Evolutionary conservation across 2,888 invertebrate genomes (phyloP), one percentile per base, ranked within the genome.

Genomic region (Byasa hedistus): DNA sequence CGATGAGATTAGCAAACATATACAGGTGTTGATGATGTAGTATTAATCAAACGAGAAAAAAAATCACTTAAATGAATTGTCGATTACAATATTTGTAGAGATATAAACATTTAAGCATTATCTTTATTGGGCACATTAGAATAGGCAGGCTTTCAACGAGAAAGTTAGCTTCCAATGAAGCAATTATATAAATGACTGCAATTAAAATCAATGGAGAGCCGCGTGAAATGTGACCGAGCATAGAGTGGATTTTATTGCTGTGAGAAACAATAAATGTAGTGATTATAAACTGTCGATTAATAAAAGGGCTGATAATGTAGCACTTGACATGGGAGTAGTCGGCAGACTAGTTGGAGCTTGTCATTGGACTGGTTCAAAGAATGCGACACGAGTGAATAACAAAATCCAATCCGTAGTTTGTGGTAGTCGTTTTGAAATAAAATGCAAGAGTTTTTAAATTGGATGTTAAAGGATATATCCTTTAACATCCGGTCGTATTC

Each of bases 151-250:
- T 81, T 84, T 86, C 79, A 78, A 83, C 79, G 81, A 80, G 87
- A 87, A 87, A 87, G 86, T 84, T 72, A 79, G 71, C 79, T 78
- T 79, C 80, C 78, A 81, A 89, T 88, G 81, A 83, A 87, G 87
- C 85, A 85, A 88, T 90, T 86, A 87, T 83, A 87, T 87, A 80
- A 87, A 88, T 86, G 81, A 81, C 79, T 74, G 83, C 83, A 89
- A 91, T 91, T 89, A 90, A 87, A 89, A 80, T 79, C 81, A 84
- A 86, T 86, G 79, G 81, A 86, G 83, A 84, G 83, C 82, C 82
- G 83, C 83, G 83, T 81, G 81, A 81, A 82, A 82, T 84, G 82
- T 83, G 83, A 81, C 78, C 78, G 80, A 78, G 79, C 80, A 81
- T 76, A 72, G 70, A 79, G 79, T 76, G 73, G 72, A 73, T 81